phyloP scores from a whole-genome alignment of 1,140 invertebrate genomes.

The Condylostylus longicornis region DNA sequence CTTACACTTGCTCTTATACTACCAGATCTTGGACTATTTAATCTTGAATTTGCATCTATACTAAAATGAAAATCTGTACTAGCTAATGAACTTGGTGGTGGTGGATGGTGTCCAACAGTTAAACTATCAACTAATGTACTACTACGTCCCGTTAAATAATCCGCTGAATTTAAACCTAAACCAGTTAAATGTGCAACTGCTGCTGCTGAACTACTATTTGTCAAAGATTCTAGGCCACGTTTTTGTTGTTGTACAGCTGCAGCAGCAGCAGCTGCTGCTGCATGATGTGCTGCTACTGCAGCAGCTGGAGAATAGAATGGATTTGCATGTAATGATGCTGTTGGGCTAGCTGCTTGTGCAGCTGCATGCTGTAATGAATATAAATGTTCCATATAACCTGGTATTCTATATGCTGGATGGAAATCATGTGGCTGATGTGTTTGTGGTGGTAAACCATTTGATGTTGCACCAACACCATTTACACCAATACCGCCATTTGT shows the following conservation, averaged over 20 bases:
- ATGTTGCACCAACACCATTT: not conserved
- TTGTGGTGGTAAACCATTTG: not conserved
- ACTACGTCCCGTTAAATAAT: slow-evolving; percentile 21
- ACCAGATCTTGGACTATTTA: slow-evolving; percentile 37
- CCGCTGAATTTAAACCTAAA: slow-evolving; percentile 21
- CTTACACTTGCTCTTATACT: slow-evolving; percentile 49
- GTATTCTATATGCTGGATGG: slow-evolving; percentile 47
- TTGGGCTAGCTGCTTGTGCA: slow-evolving; percentile 36
- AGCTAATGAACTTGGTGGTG: slow-evolving; percentile 48
- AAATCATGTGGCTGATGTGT: slow-evolving; percentile 30
- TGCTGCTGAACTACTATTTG: slow-evolving; percentile 15
- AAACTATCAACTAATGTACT: no score
- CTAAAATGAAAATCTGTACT: slow-evolving; percentile 59
- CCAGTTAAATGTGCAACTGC: slow-evolving; percentile 24
- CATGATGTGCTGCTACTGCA: slow-evolving; percentile 22
- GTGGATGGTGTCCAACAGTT: no score
- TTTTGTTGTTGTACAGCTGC: no score
- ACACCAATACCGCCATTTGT: not conserved
- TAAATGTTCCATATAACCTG: slow-evolving; percentile 52
- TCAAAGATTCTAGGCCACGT: not conserved
- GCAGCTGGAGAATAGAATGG: slow-evolving; percentile 18
- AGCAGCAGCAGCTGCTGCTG: slow-evolving; percentile 22
- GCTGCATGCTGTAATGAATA: slow-evolving; percentile 47
- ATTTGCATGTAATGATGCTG: slow-evolving; percentile 36
- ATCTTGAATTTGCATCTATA: slow-evolving; percentile 41